phyloP scores from a whole-genome alignment of 2,888 invertebrate genomes.

The Drosophila differens region DNA sequence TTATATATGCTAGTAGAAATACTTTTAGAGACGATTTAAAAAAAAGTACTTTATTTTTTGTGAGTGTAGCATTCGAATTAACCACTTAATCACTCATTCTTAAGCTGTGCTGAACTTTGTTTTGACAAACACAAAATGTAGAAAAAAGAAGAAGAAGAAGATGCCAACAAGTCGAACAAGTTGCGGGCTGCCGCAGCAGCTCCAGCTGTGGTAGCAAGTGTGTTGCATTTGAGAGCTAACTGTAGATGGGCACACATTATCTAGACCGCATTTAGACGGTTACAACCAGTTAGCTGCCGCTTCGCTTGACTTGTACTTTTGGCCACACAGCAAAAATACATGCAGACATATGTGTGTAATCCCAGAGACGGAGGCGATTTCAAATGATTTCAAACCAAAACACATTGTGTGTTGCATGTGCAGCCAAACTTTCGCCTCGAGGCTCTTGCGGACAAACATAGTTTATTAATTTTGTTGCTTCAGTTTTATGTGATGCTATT shows the following conservation, averaged over 20 bases:
- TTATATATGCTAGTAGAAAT: not conserved
- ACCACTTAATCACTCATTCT: conserved; percentile 42
- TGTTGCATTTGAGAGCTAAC: conserved; percentile 50
- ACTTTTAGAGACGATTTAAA: not conserved
- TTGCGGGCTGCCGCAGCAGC: conserved; percentile 18
- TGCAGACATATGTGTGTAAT: conserved; percentile 6
- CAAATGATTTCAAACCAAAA: conserved; percentile 34
- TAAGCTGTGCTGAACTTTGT: conserved; percentile 66
- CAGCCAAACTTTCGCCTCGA: conserved; percentile 65
- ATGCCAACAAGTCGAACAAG: conserved; percentile 39
- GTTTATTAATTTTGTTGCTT: conserved; percentile 40
- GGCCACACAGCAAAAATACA: conserved; percentile 21
- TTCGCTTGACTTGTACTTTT: conserved; percentile 69
- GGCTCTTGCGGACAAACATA: conserved; percentile 25
- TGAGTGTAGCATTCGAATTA: conserved; percentile 23
- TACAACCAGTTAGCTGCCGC: conserved; percentile 71
- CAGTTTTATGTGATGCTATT: conserved; percentile 10
- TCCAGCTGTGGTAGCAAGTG: conserved; percentile 11
- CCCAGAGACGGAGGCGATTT: conserved; percentile 39
- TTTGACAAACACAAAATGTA: conserved; percentile 53
- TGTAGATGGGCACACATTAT: conserved; percentile 57
- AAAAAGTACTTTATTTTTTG: not conserved
- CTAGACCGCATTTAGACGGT: conserved; percentile 73
- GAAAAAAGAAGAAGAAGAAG: conserved; percentile 34
- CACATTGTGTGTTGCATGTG: conserved; percentile 26